Evolutionary conservation across 2,113 vertebrate species (phyloP), one percentile per base, ranked within the genome.

Genomic region (Perca schrenkii): DNA sequence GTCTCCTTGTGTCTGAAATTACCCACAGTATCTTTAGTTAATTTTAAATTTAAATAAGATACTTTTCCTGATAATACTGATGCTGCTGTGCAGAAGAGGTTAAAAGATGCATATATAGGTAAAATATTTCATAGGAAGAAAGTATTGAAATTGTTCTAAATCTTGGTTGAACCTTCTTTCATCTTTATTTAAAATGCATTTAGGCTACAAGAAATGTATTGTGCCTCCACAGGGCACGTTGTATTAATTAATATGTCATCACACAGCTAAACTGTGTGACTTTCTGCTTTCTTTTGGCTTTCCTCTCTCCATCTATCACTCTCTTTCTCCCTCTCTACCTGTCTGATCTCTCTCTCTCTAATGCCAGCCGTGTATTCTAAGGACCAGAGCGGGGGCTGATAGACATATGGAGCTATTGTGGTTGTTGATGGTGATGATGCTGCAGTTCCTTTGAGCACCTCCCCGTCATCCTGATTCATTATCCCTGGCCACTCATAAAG

Each of bases 341-440:
- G 54, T 77, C 79, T 75, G 79, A 69, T 83, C 73, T 76, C 50
- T 47, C 47, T 47, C 47, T 83, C 22, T 49, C 53, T 69, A 57
- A 84, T 71, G 85, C 83, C 67, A 25, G 65, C 25, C 49, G 49
- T 63, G 83, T 80, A 65, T 89, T 84, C 69, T 67, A 47, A 68
- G 67, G 76, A 61, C 54, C 22, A 1, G 76, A 67, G 70, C 22
- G 15, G 67, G 47, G 40, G 77, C 78, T 82, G 86, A 87, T 61
- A 92, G 93, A 92, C 86, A 73, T 87, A 89, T 90, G 79, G 73
- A 72, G 80, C 84, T 67, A 77, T 87, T 84, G 82, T 56, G 62
- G 76, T 80, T 81, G 89, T 89, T 88, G 87, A 89, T 90, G 87
- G 76, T 76, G 84, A 90, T 87, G 84, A 82, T 34, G 36, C 60